Evolutionary conservation across 2,797 vertebrate genomes (phyloP), one percentile per base, ranked within the genome.

Genomic region (Lacerta agilis): DNA sequence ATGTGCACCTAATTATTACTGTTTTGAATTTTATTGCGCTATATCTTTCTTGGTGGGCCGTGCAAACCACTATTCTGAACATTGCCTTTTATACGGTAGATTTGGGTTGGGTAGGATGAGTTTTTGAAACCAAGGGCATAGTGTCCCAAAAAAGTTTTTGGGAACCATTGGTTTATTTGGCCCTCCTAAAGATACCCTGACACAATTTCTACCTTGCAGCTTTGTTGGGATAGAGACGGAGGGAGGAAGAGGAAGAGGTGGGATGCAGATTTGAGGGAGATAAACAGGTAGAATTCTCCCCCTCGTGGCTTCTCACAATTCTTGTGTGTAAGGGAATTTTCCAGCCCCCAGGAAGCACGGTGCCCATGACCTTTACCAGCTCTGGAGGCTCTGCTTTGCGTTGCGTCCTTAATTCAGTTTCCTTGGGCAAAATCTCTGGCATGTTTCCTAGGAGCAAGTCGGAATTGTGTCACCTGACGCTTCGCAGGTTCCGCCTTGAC

Each of bases 391-490:
- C 38, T 82, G 71, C 79, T 87, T 71, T 5, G 49, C 27, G 36
- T 73, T 15, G 20, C 5, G 1, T 82, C 77, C 38, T 88, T 0
- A 78, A 75, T 80, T 90, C 55, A 43, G 17, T 4, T 49, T 86
- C 76, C 67, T 61, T 80, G 88, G 81, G 73, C 81, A 61, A 6
- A 87, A 20, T 87, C 75, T 69, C 71, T 80, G 38, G 76, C 36
- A 81, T 67, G 55, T n/a, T 89, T 91, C 72, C 78, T 83, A 9
- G 0, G 0, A 90, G 85, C 86, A 36, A 27, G 76, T 76, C 41
- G 71, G 77, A 73, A 41, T 67, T 64, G 76, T 90, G 61, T 91
- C 86, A 77, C 85, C 83, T 87, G 5, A 0, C 33, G 80, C 82
- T 92, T 69, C 36, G 69, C 77, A 79, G 49, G 13, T 88, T 91